Evolutionary conservation across 2,888 invertebrate genomes (phyloP), one percentile per base, ranked within the genome.

Genomic region (Sesamia inferens): DNA sequence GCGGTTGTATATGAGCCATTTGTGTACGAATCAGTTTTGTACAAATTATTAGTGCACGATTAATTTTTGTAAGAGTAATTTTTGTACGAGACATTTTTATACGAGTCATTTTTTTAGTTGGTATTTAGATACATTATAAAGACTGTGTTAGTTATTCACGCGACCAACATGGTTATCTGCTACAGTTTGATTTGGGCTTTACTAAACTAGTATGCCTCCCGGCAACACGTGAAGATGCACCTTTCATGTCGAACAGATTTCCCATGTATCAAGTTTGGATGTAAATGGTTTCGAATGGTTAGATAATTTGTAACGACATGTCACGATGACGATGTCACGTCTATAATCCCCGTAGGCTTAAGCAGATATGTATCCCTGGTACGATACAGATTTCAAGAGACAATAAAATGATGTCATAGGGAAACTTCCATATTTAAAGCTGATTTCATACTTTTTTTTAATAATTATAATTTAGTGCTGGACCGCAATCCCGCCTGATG

Each of bases 151-250:
- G 62, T 68, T 59, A 74, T 11, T 48, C 14, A 22, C 19, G 62
- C 39, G 22, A 57, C 14, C 13, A 31, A 2, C 14, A 54, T n/a
- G 7, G 16, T 54, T 13, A 24, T 42, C 51, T 63, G 62, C 57
- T 22, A 44, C 48, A 55, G 55, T 76, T 68, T 54, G 62, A 63
- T 39, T 57, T n/a, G 22, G n/a, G 44, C 22, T 63, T 57, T 39
- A 54, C 57, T 69, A 63, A 69, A 76, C 63, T 69, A 76, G 51
- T 76, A 51, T 14, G 63, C 48, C 22, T 58, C 44, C 57, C 24
- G 76, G 57, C 42, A 76, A 63, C 75, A 63, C 44, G 51, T 57
- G 62, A 31, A 55, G 19, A 44, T 22, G 4, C 16, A 13, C n/a
- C 31, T 44, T 8, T 48, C 48, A 19, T 22, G 55, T 76, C 42